Evolutionary conservation across 2,113 vertebrate genomes (phyloP).

Genomic region (Rhodinocichla rosea): DNA sequence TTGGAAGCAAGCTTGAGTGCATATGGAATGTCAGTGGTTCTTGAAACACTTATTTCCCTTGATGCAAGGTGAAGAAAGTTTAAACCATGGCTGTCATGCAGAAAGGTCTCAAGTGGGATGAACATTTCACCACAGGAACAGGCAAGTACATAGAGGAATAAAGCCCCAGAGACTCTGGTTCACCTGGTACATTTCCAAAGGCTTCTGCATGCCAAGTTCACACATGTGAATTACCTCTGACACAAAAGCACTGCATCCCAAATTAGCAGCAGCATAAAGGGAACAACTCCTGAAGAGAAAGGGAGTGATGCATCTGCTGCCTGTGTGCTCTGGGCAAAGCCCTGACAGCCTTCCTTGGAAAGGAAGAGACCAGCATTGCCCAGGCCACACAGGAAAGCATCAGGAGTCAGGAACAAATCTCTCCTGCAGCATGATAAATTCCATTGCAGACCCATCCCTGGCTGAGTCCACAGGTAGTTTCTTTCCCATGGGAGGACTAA

Average conservation of each 20-base stretch:
- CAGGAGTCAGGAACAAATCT: not conserved
- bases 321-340: not conserved
- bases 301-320: not conserved
- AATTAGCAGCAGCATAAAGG: not conserved
- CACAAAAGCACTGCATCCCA: not conserved
- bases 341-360: not conserved
- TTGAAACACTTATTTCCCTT: not conserved
- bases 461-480: not conserved
- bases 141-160: not conserved
- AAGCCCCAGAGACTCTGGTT: not conserved
- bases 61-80: not conserved
- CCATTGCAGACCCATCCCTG: not conserved
- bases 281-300: not conserved
- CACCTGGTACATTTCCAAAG: not conserved
- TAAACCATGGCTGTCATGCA: not conserved
- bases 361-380: not conserved
- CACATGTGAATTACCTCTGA: not conserved
- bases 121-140: not conserved
- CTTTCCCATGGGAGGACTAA: not conserved
- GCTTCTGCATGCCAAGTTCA: not conserved
- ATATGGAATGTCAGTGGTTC: fast-evolving
- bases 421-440: not conserved
- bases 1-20: not conserved
- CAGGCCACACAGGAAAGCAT: fast-evolving
- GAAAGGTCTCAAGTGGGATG: not conserved